Evolutionary conservation across 2,888 invertebrate species (phyloP), one percentile per base, ranked within the genome.

Genomic region (Nasonovia ribisnigri): DNA sequence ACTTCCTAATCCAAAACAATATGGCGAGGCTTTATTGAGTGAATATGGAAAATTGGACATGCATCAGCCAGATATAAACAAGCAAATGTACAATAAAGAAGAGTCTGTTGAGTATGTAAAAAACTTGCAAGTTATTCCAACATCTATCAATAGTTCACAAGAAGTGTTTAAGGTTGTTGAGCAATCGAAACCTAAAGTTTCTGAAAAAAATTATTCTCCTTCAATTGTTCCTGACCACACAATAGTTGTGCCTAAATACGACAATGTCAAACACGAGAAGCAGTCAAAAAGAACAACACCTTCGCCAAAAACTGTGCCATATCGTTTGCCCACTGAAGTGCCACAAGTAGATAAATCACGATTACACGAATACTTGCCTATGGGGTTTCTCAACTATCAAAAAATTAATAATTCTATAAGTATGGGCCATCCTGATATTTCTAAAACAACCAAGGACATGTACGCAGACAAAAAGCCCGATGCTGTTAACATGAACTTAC

Each of bases 341-440:
- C 42, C 93, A 42, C 90, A 86, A 67, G 36, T 57, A 4, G 93
- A 93, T 42, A 93, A 93, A 67, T 26, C 90, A n/a, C 60, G 93
- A n/a, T 42, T 90, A 46, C 93, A 84, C 29, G 93, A 93, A 67
- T 90, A 93, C 26, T n/a, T 93, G 48, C 42, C 86, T 13, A 93
- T 93, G 90, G 93, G 93, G 51, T 93, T 93, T 87, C 36, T 93
- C 4, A 93, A 93, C 24, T 93, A 90, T 86, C 93, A 90, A 93
- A 93, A 93, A 67, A 93, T 93, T 6, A 93, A 93, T 67, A 93
- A 90, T 90, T 90, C 93, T n/a, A 67, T 93, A 51, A 60, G 43
- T 43, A 87, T 93, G 90, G 16, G 42, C 8, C 90, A 90, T 90
- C 48, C 90, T 3, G 93, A 93, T 6, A 24, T 90, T 0, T 24